Conservation (phyloP, 2,888 invertebrate genomes). For the Trichopria drosophilae region DNA sequence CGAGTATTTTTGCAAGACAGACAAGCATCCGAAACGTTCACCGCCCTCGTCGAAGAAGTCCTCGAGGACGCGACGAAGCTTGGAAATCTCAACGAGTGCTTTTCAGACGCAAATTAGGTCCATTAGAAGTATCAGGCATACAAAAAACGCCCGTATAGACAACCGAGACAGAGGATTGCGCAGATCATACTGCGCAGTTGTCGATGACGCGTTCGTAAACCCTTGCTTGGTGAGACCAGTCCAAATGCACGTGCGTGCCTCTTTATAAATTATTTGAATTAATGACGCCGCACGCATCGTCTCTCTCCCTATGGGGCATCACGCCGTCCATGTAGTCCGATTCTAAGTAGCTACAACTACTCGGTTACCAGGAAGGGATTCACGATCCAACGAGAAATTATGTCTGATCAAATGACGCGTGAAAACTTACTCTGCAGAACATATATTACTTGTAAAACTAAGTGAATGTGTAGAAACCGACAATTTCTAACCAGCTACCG, state of each 20-base stretch:
- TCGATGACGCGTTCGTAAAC: slow-evolving; percentile 31
- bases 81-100: slow-evolving; percentile 41
- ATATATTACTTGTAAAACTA: not conserved
- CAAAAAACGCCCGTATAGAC: slow-evolving; percentile 43
- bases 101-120: slow-evolving; percentile 56
- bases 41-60: slow-evolving; percentile 26
- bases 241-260: slow-evolving; percentile 51
- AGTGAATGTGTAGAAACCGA: slow-evolving; percentile 19
- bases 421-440: slow-evolving; percentile 28
- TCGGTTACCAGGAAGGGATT: no score
- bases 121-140: slow-evolving; percentile 51
- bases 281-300: slow-evolving; percentile 53
- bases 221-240: slow-evolving; percentile 21
- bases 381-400: slow-evolving; percentile 31
- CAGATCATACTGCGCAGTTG: slow-evolving; percentile 35
- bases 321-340: slow-evolving; percentile 41
- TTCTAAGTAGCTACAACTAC: no score
- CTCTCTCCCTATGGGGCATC: slow-evolving; percentile 43
- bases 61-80: slow-evolving; percentile 39
- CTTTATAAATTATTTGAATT: slow-evolving; percentile 57
- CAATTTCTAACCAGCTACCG: slow-evolving; percentile 4
- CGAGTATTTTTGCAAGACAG: slow-evolving; percentile 17
- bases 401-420: slow-evolving; percentile 32
- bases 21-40: slow-evolving; percentile 4
- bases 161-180: slow-evolving; percentile 2